Base-by-base conservation (phyloP, 2,797 vertebrate genomes). In the Micropoecilia bifurca region DNA sequence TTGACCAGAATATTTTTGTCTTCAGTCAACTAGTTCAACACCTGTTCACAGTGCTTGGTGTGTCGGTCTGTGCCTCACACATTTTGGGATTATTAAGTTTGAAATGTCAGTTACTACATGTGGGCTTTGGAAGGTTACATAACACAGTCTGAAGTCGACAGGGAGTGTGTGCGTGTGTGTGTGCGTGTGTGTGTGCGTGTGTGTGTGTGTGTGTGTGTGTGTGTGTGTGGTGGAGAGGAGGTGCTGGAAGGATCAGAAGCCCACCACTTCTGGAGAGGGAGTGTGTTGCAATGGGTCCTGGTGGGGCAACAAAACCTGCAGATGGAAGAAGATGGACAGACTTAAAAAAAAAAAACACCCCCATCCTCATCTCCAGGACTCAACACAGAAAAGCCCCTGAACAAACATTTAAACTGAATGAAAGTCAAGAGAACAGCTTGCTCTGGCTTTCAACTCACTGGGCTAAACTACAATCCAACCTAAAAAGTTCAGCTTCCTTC, bases 321-420 rank as follows among this genome's bases (percentile, higher is more conserved):
- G 43, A 61, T 47, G 55, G 71, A 77, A 28, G 22, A 18, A 75
- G 18, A 30, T 63, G 6, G 41, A 76, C 36, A 30, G 75, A 73
- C 10, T 33, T 59, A 45, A 41, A 75, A 50, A 55, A 81, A 39
- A 39, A 20, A 22, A 8, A 22, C 48, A 3, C 50, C 22, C 50
- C 50, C 50, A 53, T 53, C 50, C 50, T 10, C 22, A 53, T 53
- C 39, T 20, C 39, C 48, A 28, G 1, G 1, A 30, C n/a, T 20
- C 4, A 48, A 22, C 18, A 22, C 30, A 18, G 50, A 41, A 68
- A 36, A 36, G 41, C 33, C 20, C 39, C 76, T 59, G 4, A 55
- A 53, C 33, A 43, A 25, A 73, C 20, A 39, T 55, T 39, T 55
- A 2, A 55, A 41, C 48, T 25, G 48, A 53, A 74, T 39, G 2